These are phyloP conservation scores for Diadophis punctatus DNA, from an alignment of 2,113 vertebrate species.

Conservation along the genomic window DNA sequence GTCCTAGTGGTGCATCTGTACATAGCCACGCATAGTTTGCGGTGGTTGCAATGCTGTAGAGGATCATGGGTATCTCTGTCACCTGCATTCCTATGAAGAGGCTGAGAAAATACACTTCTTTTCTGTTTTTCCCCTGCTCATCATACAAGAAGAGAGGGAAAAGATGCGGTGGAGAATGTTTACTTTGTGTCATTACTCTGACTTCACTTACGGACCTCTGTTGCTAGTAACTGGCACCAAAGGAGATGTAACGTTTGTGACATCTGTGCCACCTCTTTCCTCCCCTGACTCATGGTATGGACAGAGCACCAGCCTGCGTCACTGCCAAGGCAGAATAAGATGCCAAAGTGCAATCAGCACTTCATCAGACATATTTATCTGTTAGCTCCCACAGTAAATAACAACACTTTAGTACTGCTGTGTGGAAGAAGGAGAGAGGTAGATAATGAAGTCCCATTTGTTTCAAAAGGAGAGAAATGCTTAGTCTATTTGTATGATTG, in stretches of 20 bases:
- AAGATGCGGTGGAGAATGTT: background rate
- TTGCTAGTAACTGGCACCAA: background rate
- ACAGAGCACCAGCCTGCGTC: background rate
- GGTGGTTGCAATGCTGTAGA: background rate
- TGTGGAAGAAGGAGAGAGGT: background rate
- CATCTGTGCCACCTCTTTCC: background rate
- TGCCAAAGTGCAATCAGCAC: background rate
- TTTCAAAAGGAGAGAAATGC: background rate
- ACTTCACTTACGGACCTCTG: background rate
- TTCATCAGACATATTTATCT: background rate
- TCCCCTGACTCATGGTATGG: background rate
- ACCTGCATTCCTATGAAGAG: background rate
- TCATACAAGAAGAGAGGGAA: background rate
- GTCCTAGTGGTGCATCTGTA: background rate
- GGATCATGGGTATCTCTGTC: background rate
- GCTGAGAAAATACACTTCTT: background rate
- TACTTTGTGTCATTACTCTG: background rate
- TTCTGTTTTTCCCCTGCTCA: background rate
- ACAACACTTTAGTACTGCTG: background rate
- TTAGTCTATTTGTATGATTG: background rate
- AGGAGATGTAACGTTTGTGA: background rate
- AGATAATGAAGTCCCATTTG: background rate
- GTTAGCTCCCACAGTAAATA: background rate
- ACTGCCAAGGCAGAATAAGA: background rate
- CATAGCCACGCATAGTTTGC: background rate